Conservation (phyloP, 2,888 invertebrate genomes). For the Drosophila kambysellisi region DNA sequence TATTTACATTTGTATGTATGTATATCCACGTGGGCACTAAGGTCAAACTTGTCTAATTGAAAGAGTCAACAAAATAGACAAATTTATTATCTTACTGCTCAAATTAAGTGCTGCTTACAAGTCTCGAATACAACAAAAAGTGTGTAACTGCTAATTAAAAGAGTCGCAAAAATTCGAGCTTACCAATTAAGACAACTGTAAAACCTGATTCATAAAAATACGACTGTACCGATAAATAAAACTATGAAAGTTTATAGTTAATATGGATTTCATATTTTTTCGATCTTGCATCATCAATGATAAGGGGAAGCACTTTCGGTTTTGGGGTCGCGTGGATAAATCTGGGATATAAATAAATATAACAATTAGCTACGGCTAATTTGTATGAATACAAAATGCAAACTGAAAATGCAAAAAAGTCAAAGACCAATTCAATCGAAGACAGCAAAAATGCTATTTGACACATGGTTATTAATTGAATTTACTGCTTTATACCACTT, state of each 20-base stretch:
- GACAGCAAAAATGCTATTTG: slow-evolving; percentile 42
- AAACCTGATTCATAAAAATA: not conserved
- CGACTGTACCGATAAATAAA: not conserved
- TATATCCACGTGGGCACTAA: slow-evolving; percentile 40
- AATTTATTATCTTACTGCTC: slow-evolving; percentile 67
- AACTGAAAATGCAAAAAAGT: slow-evolving; percentile 13
- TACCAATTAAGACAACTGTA: not conserved
- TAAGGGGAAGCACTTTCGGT: not conserved
- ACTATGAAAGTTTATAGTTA: not conserved
- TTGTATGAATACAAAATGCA: not conserved
- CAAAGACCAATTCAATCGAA: slow-evolving; percentile 12
- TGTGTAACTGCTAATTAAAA: slow-evolving; percentile 50
- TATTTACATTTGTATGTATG: slow-evolving; percentile 34
- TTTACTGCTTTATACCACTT: slow-evolving; percentile 79
- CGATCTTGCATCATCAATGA: slow-evolving; percentile 11
- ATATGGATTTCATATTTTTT: not conserved
- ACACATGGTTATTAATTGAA: slow-evolving; percentile 75
- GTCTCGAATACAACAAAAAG: slow-evolving; percentile 24
- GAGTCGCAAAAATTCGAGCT: not conserved
- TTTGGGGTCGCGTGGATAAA: not conserved
- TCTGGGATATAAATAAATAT: not conserved
- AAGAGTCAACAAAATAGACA: slow-evolving; percentile 62
- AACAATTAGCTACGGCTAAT: slow-evolving; percentile 38
- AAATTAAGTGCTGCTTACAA: slow-evolving; percentile 51
- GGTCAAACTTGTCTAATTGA: slow-evolving; percentile 63